phyloP scores from a whole-genome alignment of 2,888 invertebrate species.

The Amblyteles armatorius region DNA sequence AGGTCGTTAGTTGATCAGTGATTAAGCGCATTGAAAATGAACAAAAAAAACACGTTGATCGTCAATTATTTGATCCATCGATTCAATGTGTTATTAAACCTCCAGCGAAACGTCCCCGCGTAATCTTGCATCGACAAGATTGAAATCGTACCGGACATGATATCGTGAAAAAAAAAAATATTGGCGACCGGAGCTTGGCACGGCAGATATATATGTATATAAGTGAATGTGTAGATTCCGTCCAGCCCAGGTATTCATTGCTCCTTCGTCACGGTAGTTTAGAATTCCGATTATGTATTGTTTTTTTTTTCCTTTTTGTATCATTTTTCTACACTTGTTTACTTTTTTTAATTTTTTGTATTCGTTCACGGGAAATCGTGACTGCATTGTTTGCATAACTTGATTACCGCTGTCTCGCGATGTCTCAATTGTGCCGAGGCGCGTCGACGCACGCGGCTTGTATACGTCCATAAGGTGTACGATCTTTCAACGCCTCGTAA shows the following conservation, averaged over 20 bases:
- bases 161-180: slow-evolving; percentile 63
- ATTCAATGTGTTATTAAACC: background rate
- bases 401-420: slow-evolving; percentile 51
- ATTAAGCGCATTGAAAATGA: slow-evolving; percentile 5
- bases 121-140: background rate
- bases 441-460: slow-evolving; percentile 2
- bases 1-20: slow-evolving; percentile 36
- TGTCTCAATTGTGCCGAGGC: slow-evolving; percentile 36
- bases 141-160: background rate
- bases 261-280: slow-evolving; percentile 61
- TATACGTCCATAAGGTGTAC: slow-evolving; percentile 34
- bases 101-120: background rate
- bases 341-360: slow-evolving; percentile 14
- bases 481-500: slow-evolving; percentile 53
- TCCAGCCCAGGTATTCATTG: slow-evolving; percentile 81
- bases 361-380: slow-evolving; percentile 39
- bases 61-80: slow-evolving; percentile 11
- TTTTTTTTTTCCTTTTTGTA: slow-evolving; percentile 35
- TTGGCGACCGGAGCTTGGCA: slow-evolving; percentile 81
- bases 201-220: slow-evolving; percentile 83
- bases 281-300: slow-evolving; percentile 45
- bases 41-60: background rate
- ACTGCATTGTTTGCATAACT: slow-evolving; percentile 51
- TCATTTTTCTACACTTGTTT: slow-evolving; percentile 1
- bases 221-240: slow-evolving; percentile 84